These are phyloP conservation scores for Capitulum mitella DNA, from an alignment of 2,888 invertebrate species.

Conservation along the genomic window DNA sequence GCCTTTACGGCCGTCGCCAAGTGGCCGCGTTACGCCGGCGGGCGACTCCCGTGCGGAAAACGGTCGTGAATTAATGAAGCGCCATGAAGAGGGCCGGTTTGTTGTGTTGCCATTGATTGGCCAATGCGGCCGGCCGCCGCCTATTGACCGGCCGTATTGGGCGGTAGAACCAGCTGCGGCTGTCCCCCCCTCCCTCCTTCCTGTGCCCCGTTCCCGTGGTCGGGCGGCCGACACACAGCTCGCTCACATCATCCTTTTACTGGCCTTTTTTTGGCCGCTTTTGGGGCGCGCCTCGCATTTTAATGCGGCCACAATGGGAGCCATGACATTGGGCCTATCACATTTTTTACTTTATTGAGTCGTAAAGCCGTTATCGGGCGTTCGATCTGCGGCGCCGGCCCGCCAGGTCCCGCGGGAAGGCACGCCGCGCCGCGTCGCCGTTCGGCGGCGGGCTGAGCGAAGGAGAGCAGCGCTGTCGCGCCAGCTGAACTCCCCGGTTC, in stretches of 20 bases:
- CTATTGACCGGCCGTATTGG: not conserved
- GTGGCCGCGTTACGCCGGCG: not conserved
- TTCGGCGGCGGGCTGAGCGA: too few species aligned
- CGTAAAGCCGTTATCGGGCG: not conserved
- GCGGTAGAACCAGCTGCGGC: too few species aligned
- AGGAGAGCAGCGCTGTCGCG: too few species aligned
- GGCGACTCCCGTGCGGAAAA: not conserved
- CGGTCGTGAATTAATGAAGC: not conserved
- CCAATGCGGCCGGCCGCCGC: not conserved
- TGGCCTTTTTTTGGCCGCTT: not conserved
- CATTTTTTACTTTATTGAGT: constrained; percentile 16
- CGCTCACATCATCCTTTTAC: not conserved
- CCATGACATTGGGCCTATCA: constrained; percentile 15
- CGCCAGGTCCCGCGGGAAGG: too few species aligned
- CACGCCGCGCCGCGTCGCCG: too few species aligned
- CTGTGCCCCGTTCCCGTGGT: not conserved
- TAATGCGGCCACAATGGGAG: not conserved
- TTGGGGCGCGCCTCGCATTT: not conserved
- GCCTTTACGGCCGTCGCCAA: not conserved
- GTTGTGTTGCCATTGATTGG: not conserved
- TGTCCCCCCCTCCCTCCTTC: not conserved
- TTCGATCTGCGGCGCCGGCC: not conserved
- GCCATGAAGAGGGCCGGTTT: not conserved
- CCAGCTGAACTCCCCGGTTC: too few species aligned
- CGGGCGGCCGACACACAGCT: not conserved